Evolutionary conservation across 2,113 vertebrate genomes (phyloP), one percentile per base, ranked within the genome.

Genomic region (Motacilla alba): DNA sequence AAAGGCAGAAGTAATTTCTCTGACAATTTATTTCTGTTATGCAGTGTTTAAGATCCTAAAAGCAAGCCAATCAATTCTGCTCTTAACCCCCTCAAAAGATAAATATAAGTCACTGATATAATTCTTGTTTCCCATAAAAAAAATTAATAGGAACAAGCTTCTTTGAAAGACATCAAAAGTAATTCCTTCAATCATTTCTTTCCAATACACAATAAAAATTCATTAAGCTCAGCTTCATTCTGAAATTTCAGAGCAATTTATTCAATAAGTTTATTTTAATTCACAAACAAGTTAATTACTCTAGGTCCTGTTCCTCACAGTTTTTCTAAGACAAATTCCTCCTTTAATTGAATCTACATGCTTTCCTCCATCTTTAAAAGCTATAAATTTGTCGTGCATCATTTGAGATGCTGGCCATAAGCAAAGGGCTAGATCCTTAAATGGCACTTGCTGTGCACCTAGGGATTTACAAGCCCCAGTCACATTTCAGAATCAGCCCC

Each of bases 61-160:
- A 73, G 30, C 41, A 87, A 88, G n/a, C 22, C 49, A 78, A 69
- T 87, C 27, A 90, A 3, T 85, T 74, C 17, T 72, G 67, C 10
- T 43, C 9, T n/a, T 87, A 90, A 53, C 19, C 8, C 26, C 9
- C 43, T 41, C 9, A 37, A 81, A 94, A 94, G 24, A 20, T 14
- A 79, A 88, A 87, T 73, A 27, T 11, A 37, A 82, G 35, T 43
- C 35, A 87, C 20, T 66, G 62, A 91, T 90, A 77, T 76, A n/a
- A 83, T 95, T 93, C 85, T 85, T 90, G 82, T 77, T 92, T 94
- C 83, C 68, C 93, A 91, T 84, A 95, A 96, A 94, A 93, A 30
- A 94, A 96, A 93, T 94, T 93, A 96, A 90, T 84, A 95, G 94
- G 50, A 83, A 86, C 18, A 83, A 72, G 21, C 5, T 82, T 31